phyloP scores from a whole-genome alignment of 2,888 invertebrate genomes.

The Melipona bicolor region DNA sequence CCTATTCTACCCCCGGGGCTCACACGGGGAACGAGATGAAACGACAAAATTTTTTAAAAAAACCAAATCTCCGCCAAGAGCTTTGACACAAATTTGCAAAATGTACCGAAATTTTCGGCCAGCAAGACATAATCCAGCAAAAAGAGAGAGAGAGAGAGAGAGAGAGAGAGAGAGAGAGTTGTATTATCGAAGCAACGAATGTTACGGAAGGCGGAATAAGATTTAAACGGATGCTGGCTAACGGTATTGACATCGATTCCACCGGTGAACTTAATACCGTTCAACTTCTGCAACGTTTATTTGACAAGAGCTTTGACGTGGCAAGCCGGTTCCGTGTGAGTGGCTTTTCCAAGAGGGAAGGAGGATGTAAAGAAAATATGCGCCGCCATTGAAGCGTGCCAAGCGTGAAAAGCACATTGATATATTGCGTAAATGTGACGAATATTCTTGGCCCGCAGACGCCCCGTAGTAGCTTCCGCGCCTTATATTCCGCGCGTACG shows the following conservation, averaged over 20 bases:
- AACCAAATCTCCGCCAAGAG: too few relatives aligned
- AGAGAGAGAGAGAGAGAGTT: not conserved
- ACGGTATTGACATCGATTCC: slow-evolving; percentile 43
- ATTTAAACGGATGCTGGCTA: slow-evolving; percentile 20
- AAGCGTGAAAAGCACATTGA: slow-evolving; percentile 51
- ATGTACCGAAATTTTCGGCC: not conserved
- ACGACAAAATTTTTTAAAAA: too few relatives aligned
- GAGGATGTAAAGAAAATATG: slow-evolving; percentile 58
- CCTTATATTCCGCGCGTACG: slow-evolving; percentile 10
- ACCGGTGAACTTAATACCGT: slow-evolving; percentile 47
- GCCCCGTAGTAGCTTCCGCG: slow-evolving; percentile 30
- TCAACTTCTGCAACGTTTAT: slow-evolving; percentile 52
- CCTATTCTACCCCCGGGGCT: too few relatives aligned
- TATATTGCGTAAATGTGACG: slow-evolving; percentile 63
- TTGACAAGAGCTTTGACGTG: slow-evolving; percentile 54
- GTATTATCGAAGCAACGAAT: slow-evolving; percentile 3
- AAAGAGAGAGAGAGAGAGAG: not conserved
- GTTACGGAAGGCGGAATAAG: slow-evolving; percentile 16
- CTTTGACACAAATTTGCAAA: not conserved
- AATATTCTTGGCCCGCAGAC: slow-evolving; percentile 55
- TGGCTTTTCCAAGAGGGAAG: slow-evolving; percentile 40
- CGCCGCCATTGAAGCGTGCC: slow-evolving; percentile 56
- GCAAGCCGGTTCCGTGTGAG: slow-evolving; percentile 32
- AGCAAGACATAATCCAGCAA: not conserved
- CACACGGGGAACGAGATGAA: too few relatives aligned